Evolutionary conservation across 2,113 vertebrate genomes (phyloP).

Genomic region (Plecturocebus donacophilus): DNA sequence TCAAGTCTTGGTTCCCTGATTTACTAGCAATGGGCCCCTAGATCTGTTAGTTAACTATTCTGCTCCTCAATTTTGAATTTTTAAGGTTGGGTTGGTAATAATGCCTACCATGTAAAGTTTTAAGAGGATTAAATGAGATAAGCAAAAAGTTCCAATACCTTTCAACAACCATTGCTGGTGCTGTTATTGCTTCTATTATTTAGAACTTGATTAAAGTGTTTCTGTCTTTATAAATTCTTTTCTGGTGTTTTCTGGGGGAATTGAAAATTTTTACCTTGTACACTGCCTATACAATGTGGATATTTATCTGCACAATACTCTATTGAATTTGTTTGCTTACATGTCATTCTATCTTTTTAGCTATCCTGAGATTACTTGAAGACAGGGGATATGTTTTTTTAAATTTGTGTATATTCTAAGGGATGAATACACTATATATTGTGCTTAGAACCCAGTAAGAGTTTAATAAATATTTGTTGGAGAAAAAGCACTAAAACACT

Average conservation of each 20-base stretch:
- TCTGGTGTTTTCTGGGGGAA: not conserved
- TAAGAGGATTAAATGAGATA: not conserved
- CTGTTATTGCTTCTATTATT: not conserved
- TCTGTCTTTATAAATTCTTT: not conserved
- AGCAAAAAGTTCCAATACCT: not conserved
- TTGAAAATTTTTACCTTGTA: not conserved
- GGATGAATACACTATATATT: not conserved
- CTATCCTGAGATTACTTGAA: not conserved
- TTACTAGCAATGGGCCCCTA: not conserved
- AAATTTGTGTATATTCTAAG: not conserved
- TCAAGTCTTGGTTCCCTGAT: not conserved
- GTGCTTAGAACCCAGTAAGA: not conserved
- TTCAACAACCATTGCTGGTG: not conserved
- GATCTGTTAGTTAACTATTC: not conserved
- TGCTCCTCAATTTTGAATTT: not conserved
- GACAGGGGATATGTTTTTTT: not conserved
- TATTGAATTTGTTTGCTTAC: not conserved
- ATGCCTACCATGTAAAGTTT: not conserved
- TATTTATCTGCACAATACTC: not conserved
- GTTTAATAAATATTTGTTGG: not conserved
- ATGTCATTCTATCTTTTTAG: not conserved
- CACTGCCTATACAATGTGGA: not conserved
- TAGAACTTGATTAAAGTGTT: not conserved
- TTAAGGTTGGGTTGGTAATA: not conserved
- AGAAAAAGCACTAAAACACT: not conserved